Conservation (phyloP, 23 tunicate genomes). For the Halocynthia aurantium region DNA sequence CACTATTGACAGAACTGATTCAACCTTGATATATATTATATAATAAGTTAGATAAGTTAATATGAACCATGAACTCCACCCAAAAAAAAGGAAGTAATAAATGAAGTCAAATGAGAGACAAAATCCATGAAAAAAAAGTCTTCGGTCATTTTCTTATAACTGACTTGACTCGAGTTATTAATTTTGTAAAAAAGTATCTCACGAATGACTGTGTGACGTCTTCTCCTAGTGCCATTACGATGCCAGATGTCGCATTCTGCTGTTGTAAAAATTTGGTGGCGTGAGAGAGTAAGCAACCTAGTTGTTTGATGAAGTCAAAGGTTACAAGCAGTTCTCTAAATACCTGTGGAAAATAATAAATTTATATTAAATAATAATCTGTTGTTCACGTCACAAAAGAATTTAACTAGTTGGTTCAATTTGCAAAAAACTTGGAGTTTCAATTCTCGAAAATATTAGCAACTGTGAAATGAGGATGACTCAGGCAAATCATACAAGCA, state of each 20-base stretch:
- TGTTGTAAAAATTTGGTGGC: conserved; percentile 63
- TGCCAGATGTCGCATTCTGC: conserved; percentile 25
- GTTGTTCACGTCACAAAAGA: too few relatives aligned
- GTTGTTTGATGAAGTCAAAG: conserved; percentile 44
- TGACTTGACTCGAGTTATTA: too few relatives aligned
- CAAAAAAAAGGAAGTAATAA: too few relatives aligned
- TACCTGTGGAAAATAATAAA: conserved; percentile 27
- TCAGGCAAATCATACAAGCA: too few relatives aligned
- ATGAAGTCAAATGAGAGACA: too few relatives aligned
- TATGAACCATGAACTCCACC: too few relatives aligned
- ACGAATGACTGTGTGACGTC: conserved; percentile 66
- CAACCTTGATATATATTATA: conserved; percentile 24
- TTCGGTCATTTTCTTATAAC: too few relatives aligned
- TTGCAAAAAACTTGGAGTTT: too few relatives aligned
- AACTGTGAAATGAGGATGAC: too few relatives aligned
- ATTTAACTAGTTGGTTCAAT: too few relatives aligned
- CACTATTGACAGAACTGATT: conserved; percentile 61
- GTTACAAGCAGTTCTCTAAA: conserved; percentile 65
- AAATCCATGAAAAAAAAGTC: too few relatives aligned
- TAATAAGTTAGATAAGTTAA: not conserved
- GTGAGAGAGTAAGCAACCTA: conserved; percentile 71
- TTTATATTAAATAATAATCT: not conserved
- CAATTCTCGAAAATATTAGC: too few relatives aligned
- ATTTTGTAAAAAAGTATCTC: not conserved
- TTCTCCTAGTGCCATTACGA: conserved; percentile 64